A percentile compares a stretch with the other conserved stretches of the same genome.
Evolutionary conservation across 2,888 invertebrate species (phyloP).

Genomic region (Ganaspis brasiliensis): DNA sequence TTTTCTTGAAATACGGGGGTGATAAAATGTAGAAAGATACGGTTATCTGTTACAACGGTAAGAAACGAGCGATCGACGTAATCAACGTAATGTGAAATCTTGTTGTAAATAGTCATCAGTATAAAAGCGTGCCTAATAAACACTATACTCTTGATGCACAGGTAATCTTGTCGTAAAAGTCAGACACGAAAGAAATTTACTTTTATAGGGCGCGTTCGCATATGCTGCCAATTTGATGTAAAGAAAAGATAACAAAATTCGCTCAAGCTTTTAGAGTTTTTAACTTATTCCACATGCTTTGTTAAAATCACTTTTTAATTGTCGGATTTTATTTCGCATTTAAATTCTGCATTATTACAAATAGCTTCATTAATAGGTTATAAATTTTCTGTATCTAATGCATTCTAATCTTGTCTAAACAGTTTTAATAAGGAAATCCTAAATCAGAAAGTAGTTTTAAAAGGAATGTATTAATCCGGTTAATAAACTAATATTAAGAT

Average conservation of each 20-base stretch:
- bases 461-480: too few relatives aligned
- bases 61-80: conserved; percentile 27
- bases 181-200: conserved; percentile 5
- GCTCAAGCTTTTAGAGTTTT: too few relatives aligned
- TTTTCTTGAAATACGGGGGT: conserved; percentile 62
- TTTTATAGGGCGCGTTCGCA: background rate
- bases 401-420: too few relatives aligned
- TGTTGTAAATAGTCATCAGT: conserved; percentile 69
- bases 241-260: background rate
- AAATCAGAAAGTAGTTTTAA: too few relatives aligned
- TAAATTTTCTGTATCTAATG: too few relatives aligned
- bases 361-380: too few relatives aligned
- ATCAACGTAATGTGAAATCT: conserved; percentile 64
- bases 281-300: too few relatives aligned
- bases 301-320: too few relatives aligned
- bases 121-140: conserved; percentile 62
- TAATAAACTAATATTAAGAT: background rate
- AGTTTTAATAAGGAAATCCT: too few relatives aligned
- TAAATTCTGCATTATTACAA: background rate
- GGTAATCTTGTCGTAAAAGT: conserved; percentile 34
- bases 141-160: conserved; percentile 18
- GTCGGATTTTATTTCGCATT: too few relatives aligned
- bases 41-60: conserved; percentile 46
- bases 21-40: conserved; percentile 65
- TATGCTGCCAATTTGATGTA: conserved; percentile 5